phyloP scores from a whole-genome alignment of 2,113 vertebrate species.

The Trematomus loennbergii region DNA sequence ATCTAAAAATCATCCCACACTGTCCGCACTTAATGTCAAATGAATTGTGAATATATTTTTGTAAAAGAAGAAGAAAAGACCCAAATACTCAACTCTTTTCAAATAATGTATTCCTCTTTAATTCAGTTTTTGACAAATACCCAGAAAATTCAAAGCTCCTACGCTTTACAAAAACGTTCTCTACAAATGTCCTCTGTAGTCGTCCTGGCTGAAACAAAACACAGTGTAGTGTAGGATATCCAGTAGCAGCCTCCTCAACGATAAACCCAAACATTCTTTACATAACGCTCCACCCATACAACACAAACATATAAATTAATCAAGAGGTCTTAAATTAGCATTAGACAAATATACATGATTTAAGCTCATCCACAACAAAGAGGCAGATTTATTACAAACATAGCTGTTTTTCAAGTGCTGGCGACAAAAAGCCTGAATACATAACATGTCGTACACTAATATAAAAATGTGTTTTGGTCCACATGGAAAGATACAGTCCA shows the following conservation, averaged over 20 bases:
- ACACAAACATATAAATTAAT: conserved; percentile 98
- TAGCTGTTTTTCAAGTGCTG: conserved; percentile 86
- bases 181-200: conserved; percentile 91
- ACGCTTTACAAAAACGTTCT: conserved; percentile 98
- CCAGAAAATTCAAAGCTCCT: conserved; percentile 97
- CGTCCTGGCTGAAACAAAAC: conserved; percentile 89
- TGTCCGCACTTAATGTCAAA: background rate
- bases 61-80: background rate
- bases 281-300: conserved; percentile 82
- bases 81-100: conserved; percentile 61
- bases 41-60: background rate
- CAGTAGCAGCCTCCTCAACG: conserved; percentile 88
- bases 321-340: conserved; percentile 94
- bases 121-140: conserved; percentile 99
- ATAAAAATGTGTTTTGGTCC: conserved; percentile 90
- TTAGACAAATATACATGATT: conserved; percentile 96
- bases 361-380: conserved; percentile 82
- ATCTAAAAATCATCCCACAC: background rate
- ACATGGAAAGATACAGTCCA: conserved; percentile 81
- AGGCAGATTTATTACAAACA: conserved; percentile 86
- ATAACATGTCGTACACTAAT: conserved; percentile 70
- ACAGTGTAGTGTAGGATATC: conserved; percentile 88
- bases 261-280: conserved; percentile 84
- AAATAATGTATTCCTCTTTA: conserved; percentile 95
- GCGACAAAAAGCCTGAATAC: conserved; percentile 82